Evolutionary conservation across 2,888 invertebrate species (phyloP).

Genomic region (Parnassius orleans): DNA sequence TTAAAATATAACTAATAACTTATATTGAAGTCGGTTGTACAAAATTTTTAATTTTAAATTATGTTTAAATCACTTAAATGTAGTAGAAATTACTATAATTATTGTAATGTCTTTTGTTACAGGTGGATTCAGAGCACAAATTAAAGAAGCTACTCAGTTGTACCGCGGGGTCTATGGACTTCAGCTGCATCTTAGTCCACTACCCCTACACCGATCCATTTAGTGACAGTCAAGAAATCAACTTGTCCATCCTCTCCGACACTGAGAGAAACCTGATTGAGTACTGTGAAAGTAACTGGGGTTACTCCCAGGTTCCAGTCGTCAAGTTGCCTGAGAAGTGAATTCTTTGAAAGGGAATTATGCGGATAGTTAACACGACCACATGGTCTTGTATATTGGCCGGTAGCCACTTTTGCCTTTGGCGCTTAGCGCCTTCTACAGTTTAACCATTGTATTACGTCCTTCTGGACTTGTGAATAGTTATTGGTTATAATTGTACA

Average conservation of each 20-base stretch:
- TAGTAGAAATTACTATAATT: conserved; percentile 1
- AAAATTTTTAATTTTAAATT: no score
- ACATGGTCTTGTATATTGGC: conserved; percentile 26
- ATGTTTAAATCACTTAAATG: no score
- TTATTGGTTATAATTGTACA: conserved; percentile 5
- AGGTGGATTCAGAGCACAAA: conserved; percentile 81
- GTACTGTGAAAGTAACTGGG: conserved; percentile 85
- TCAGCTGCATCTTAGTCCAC: conserved; percentile 80
- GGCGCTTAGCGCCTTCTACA: conserved; percentile 63
- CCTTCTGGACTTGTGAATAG: conserved; percentile 20
- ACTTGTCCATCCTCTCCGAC: conserved; percentile 77
- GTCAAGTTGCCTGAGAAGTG: conserved; percentile 84
- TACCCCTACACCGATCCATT: conserved; percentile 73
- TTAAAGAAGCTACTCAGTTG: conserved; percentile 71
- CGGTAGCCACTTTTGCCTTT: conserved; percentile 39
- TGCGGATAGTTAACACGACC: conserved; percentile 27
- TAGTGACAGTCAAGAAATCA: conserved; percentile 66
- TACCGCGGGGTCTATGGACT: conserved; percentile 67
- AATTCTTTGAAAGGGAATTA: conserved; percentile 37
- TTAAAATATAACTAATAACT: no score
- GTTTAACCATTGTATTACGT: conserved; percentile 30
- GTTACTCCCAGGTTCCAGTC: conserved; percentile 82
- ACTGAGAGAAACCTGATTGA: conserved; percentile 83
- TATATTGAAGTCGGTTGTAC: no score
- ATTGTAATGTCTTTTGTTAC: conserved; percentile 39